These are phyloP conservation scores for Eupristina koningsbergeri DNA, from an alignment of 1,140 invertebrate genomes.

Conservation along the genomic window DNA sequence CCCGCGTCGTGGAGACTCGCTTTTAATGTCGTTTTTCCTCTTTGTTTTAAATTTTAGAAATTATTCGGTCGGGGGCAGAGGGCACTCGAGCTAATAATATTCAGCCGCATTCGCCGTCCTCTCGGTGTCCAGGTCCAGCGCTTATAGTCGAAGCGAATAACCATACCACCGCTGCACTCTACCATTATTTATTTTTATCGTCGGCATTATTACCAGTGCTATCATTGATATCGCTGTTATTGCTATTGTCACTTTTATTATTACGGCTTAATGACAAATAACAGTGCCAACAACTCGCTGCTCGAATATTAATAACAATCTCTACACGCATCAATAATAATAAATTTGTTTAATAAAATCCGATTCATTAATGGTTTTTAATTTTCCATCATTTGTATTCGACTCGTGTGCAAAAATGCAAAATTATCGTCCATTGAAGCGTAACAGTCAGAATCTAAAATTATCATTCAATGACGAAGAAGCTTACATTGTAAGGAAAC, in stretches of 20 bases:
- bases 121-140: background rate
- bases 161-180: too few relatives aligned
- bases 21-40: background rate
- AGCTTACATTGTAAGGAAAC: constrained; percentile 40
- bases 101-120: background rate
- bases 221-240: too few relatives aligned
- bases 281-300: background rate
- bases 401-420: background rate
- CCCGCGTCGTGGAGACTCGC: background rate
- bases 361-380: background rate
- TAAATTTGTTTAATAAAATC: constrained; percentile 3
- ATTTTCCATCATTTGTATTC: background rate
- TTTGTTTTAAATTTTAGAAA: background rate
- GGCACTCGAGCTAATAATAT: background rate
- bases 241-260: too few relatives aligned
- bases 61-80: background rate
- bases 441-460: background rate
- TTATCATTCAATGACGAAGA: constrained; percentile 15
- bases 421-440: background rate
- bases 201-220: too few relatives aligned
- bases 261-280: background rate
- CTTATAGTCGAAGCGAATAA: too few relatives aligned
- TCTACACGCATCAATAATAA: background rate
- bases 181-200: too few relatives aligned
- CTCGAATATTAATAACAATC: background rate